Conservation (phyloP, 2,888 invertebrate genomes). For the Heliconius charithonia region DNA sequence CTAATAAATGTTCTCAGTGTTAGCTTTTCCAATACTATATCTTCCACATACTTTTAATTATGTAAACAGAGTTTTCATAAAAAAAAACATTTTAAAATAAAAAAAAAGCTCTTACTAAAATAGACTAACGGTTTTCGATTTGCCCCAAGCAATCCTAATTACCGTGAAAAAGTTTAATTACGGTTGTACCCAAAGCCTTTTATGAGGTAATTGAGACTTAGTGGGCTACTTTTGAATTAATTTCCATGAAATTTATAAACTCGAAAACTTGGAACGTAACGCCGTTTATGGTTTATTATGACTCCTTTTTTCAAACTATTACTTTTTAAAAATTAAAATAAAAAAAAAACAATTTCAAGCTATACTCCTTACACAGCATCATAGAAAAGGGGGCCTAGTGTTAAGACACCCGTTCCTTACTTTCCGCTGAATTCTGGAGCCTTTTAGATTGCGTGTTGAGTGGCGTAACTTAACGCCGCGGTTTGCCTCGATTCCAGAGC, state of each 20-base stretch:
- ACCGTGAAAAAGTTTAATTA: conserved; percentile 46
- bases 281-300: conserved; percentile 33
- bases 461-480: too few relatives aligned
- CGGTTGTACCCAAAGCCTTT: conserved; percentile 44
- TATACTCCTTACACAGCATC: too few relatives aligned
- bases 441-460: too few relatives aligned
- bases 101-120: conserved; percentile 1
- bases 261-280: conserved; percentile 33
- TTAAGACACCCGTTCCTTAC: too few relatives aligned
- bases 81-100: not conserved
- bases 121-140: conserved; percentile 35
- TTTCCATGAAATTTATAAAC: conserved; percentile 43
- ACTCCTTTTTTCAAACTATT: conserved; percentile 1
- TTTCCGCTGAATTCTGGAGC: too few relatives aligned
- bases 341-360: too few relatives aligned
- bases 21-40: too few relatives aligned
- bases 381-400: too few relatives aligned
- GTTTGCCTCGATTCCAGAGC: too few relatives aligned
- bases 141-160: conserved; percentile 42
- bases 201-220: conserved; percentile 48
- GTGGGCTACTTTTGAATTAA: conserved; percentile 45
- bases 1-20: too few relatives aligned
- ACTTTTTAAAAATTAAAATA: not conserved
- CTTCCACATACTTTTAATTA: too few relatives aligned
- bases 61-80: too few relatives aligned